These are phyloP conservation scores for Crypturellus tataupa DNA, from an alignment of 2,797 vertebrate species.

Conservation along the genomic window DNA sequence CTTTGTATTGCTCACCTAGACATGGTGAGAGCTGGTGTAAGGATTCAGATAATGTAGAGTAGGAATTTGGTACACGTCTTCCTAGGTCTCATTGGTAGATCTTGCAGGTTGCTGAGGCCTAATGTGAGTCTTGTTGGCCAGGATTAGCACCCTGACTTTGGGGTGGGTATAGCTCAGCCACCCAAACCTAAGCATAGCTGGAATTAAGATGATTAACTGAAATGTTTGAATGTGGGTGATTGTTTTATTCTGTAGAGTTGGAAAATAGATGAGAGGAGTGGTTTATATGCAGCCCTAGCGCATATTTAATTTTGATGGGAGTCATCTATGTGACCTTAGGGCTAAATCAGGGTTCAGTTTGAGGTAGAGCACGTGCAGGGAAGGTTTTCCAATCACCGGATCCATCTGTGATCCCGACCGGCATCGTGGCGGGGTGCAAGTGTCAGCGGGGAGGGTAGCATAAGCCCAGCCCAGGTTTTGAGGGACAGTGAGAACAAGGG, in stretches of 20 bases:
- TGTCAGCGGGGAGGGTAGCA: not conserved
- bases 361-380: not conserved
- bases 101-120: not conserved
- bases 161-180: too few species aligned
- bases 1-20: not conserved
- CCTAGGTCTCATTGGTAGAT: not conserved
- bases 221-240: too few species aligned
- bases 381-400: not conserved
- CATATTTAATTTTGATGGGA: not conserved
- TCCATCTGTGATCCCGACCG: not conserved
- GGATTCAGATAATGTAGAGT: not conserved
- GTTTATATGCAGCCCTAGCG: not conserved
- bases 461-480: not conserved
- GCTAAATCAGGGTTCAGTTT: not conserved
- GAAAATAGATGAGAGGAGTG: not conserved
- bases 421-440: not conserved
- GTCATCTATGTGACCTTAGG: not conserved
- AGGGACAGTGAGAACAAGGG: not conserved
- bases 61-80: not conserved
- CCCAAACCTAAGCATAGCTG: too few species aligned
- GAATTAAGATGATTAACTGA: too few species aligned
- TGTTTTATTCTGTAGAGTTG: not conserved
- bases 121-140: too few species aligned
- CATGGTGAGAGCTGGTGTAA: not conserved
- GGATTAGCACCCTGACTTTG: too few species aligned